Conservation (phyloP, 1,140 invertebrate species). For the silkworm (Bombyx mori) region ASM3026992v2 NC_085107.1:5516501-5517000, state of each 20-base stretch:
- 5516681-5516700: constrained; percentile 8
- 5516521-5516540: constrained; percentile 42
- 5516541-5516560: constrained; percentile 27
- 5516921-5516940: constrained; percentile 70
- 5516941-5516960: constrained; percentile 66
- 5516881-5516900: constrained; percentile 47
- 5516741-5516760: constrained; percentile 62
- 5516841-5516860: constrained; percentile 58
- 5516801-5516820: constrained; percentile 67
- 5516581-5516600: constrained; percentile 54
- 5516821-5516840: constrained; percentile 67
- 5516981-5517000: constrained; percentile 87
- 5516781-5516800: constrained; percentile 69
- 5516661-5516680: constrained; percentile 11
- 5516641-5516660: constrained; percentile 29
- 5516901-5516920: constrained; percentile 68
- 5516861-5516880: constrained; percentile 20
- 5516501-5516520: constrained; percentile 42
- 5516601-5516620: constrained; percentile 24
- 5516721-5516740: constrained; percentile 59
- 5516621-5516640: constrained; percentile 39
- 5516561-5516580: constrained; percentile 51
- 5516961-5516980: constrained; percentile 77
- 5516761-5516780: constrained; percentile 57
- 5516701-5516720: constrained; percentile 18